phyloP scores from a whole-genome alignment of 2,888 invertebrate genomes.

The Selenia dentaria region DNA sequence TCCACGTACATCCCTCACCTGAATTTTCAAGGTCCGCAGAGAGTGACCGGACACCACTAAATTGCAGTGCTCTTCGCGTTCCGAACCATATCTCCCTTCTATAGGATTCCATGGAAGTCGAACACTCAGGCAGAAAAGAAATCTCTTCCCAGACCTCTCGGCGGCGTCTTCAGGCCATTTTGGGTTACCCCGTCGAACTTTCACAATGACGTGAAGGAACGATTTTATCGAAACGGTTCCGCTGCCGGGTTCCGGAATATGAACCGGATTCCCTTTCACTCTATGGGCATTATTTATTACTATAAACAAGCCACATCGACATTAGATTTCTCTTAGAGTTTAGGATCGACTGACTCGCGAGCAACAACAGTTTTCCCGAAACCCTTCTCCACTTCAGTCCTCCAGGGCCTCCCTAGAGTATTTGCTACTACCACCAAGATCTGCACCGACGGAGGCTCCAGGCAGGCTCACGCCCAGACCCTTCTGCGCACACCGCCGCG shows the following conservation, averaged over 20 bases:
- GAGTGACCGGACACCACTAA: conserved; percentile 55
- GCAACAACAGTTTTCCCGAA: conserved; percentile 78
- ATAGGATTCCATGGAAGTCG: conserved; percentile 75
- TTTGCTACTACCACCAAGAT: conserved; percentile 90
- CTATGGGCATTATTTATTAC: conserved; percentile 59
- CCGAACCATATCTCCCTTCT: conserved; percentile 80
- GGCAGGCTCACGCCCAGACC: conserved; percentile 59
- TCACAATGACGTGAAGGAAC: conserved; percentile 53
- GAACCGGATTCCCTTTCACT: conserved; percentile 83
- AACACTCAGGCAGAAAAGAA: conserved; percentile 75
- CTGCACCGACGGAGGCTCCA: conserved; percentile 82
- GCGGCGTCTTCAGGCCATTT: conserved; percentile 83
- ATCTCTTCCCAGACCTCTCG: conserved; percentile 80
- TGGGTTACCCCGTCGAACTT: conserved; percentile 60
- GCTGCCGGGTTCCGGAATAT: conserved; percentile 85
- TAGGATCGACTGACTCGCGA: conserved; percentile 85
- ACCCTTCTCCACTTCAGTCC: conserved; percentile 85
- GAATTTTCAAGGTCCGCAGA: conserved; percentile 63
- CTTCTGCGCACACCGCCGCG: conserved; percentile 71
- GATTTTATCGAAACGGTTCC: conserved; percentile 72
- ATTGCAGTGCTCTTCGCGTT: conserved; percentile 59
- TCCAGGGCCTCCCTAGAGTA: conserved; percentile 86
- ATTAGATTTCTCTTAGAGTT: conserved; percentile 78
- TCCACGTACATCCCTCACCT: conserved; percentile 58
- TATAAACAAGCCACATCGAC: conserved; percentile 60